A percentile compares a stretch with the other conserved stretches of the same genome.
Conservation (phyloP, 2,888 invertebrate species). For the Pharmacophagus antenor region DNA sequence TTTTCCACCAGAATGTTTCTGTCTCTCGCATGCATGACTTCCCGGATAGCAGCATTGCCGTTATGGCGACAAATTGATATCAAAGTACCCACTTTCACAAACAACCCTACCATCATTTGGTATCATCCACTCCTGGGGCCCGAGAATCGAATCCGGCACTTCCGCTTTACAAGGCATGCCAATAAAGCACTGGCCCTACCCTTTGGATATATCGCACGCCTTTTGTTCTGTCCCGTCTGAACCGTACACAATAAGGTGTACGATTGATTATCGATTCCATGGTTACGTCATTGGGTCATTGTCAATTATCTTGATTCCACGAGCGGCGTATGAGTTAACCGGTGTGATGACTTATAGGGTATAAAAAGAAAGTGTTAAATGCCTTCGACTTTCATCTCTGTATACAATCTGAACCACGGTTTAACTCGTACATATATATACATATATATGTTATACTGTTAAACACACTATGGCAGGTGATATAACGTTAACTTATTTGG, state of each 20-base stretch:
- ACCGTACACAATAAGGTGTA: neutral
- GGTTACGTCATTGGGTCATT: neutral
- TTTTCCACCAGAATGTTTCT: too few relatives aligned
- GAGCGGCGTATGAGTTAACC: slow-evolving; percentile 1
- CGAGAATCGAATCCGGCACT: too few relatives aligned
- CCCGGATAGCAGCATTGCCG: too few relatives aligned
- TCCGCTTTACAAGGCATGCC: too few relatives aligned
- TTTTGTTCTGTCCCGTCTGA: neutral
- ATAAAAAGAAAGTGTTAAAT: slow-evolving; percentile 17
- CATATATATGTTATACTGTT: neutral
- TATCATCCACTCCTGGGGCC: too few relatives aligned
- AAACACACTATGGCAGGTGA: neutral
- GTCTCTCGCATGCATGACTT: too few relatives aligned
- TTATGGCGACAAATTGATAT: too few relatives aligned
- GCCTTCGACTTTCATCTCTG: slow-evolving; percentile 5
- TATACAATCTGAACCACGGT: neutral
- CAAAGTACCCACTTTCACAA: too few relatives aligned
- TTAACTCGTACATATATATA: neutral
- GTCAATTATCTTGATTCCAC: neutral
- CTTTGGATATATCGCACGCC: too few relatives aligned
- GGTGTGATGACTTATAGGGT: slow-evolving; percentile 7
- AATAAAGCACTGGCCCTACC: too few relatives aligned
- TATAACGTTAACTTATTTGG: neutral
- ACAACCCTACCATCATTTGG: too few relatives aligned
- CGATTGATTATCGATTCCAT: neutral